Evolutionary conservation across 1,140 invertebrate genomes (phyloP).

Genomic region (Drosophila varians): DNA sequence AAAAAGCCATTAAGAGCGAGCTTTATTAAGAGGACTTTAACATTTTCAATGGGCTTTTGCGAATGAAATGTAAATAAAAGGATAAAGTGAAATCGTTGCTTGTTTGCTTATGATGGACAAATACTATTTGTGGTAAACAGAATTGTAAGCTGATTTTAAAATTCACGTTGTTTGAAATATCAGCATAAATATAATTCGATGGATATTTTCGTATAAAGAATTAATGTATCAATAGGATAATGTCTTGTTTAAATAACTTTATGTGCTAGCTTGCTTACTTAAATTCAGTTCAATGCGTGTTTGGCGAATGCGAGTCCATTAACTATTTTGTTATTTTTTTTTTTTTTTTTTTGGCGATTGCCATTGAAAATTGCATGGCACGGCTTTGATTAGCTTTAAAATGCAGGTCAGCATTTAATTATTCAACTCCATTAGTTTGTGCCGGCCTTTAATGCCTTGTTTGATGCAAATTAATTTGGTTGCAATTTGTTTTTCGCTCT

Average conservation of each 20-base stretch:
- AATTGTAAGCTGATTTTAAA: not conserved
- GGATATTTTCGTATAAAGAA: not conserved
- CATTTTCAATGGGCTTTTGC: conserved; percentile 1
- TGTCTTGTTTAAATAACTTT: conserved; percentile 12
- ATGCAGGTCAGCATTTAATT: conserved; percentile 45
- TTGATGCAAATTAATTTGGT: conserved; percentile 34
- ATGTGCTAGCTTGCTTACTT: conserved; percentile 9
- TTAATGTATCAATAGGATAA: not conserved
- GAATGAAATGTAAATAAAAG: conserved; percentile 2
- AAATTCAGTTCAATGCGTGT: conserved; percentile 9
- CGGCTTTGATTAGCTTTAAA: conserved; percentile 27
- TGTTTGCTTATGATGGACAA: not conserved
- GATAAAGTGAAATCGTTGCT: not conserved
- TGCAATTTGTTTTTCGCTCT: conserved; percentile 21
- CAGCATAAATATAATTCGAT: not conserved
- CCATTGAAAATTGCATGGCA: conserved; percentile 9
- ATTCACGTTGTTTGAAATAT: not conserved
- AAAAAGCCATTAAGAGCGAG: conserved; percentile 1
- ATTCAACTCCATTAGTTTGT: conserved; percentile 46
- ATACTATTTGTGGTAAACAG: not conserved
- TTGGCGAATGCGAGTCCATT: conserved; percentile 7
- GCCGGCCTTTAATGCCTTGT: conserved; percentile 25
- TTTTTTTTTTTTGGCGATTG: conserved; percentile 12
- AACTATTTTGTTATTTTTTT: conserved; percentile 20
- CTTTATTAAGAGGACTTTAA: conserved; percentile 7